Base-by-base conservation (phyloP, 2,113 vertebrate genomes). In the Origma solitaria region DNA sequence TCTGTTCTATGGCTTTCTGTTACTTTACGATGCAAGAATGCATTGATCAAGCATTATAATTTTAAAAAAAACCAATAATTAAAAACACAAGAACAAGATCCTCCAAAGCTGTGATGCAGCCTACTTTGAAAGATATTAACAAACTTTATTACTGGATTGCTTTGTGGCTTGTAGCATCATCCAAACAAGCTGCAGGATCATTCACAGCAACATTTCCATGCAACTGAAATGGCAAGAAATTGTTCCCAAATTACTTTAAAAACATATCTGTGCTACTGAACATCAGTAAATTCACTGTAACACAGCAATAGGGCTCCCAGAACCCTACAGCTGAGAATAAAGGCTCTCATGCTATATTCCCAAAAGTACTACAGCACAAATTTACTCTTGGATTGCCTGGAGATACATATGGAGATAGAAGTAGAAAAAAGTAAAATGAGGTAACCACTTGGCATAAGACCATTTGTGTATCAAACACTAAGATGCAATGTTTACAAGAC, bases 161-260 rank as follows among this genome's bases (percentile, higher is more conserved):
- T 75, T 66, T 65, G 15, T 40, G 23, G 7, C 24, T 68, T 0
- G 0, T n/a, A 57, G 37, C 12, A 50, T 37, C 5, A 2, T 19
- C 47, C 15, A 23, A 10, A 35, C 7, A 54, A 86, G 22, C 35
- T 50, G 33, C 30, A 65, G 57, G 12, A 82, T 28, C 30, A 44
- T 30, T 75, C 28, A 33, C 0, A 1, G 21, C 33, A 86, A 50
- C 10, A 13, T 44, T 44, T 44, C 35, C 13, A 20, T 10, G 31
- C 22, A 80, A 76, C 5, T n/a, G 25, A 75, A 75, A 42, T 1
- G 1, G 31, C 56, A 66, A 66, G 25, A 83, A 75, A 62, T 25
- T 38, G 27, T 40, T 68, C 73, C 15, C 31, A 76, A n/a, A 27
- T 31, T 16, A 24, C n/a, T 61, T 82, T 53, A 33, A 51, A 35